Percentiles rank a stretch among this genome's conserved stretches.
Conservation (phyloP, 2,888 invertebrate species). For the Nephrotoma guestfalica region DNA sequence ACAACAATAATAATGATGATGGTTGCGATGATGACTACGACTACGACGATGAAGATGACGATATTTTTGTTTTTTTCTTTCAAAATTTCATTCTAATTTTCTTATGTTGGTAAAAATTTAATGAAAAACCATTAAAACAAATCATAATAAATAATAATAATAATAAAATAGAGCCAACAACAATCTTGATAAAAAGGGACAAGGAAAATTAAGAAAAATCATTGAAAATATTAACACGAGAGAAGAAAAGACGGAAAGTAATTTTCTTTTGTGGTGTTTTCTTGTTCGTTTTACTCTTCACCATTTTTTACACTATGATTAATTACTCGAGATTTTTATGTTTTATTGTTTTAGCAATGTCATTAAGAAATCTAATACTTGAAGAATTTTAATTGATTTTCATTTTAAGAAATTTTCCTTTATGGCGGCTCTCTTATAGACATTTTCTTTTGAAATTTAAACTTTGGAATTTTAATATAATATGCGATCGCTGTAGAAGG, state of each 20-base stretch:
- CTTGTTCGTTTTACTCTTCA: neutral
- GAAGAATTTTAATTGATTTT: neutral
- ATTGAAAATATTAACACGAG: neutral
- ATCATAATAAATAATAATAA: neutral
- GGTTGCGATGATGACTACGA: neutral
- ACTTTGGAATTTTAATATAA: no score
- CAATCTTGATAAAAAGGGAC: neutral
- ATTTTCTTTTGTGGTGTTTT: neutral
- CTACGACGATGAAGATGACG: neutral
- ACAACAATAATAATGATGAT: neutral
- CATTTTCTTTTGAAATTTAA: no score
- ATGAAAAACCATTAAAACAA: neutral
- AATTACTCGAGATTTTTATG: neutral
- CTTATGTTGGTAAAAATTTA: neutral
- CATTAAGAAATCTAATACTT: neutral
- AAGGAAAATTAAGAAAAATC: no score
- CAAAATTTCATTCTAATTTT: no score
- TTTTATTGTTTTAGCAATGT: neutral
- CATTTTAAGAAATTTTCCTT: neutral
- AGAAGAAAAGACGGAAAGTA: neutral
- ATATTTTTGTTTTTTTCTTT: no score
- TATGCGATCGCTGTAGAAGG: no score
- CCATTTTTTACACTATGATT: neutral
- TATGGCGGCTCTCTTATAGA: no score
- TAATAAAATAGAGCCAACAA: neutral